A percentile compares a stretch with the other conserved stretches of the same genome.
These are phyloP conservation scores for Spinus pinus DNA, from an alignment of 2,797 vertebrate genomes.

Conservation along the genomic window DNA sequence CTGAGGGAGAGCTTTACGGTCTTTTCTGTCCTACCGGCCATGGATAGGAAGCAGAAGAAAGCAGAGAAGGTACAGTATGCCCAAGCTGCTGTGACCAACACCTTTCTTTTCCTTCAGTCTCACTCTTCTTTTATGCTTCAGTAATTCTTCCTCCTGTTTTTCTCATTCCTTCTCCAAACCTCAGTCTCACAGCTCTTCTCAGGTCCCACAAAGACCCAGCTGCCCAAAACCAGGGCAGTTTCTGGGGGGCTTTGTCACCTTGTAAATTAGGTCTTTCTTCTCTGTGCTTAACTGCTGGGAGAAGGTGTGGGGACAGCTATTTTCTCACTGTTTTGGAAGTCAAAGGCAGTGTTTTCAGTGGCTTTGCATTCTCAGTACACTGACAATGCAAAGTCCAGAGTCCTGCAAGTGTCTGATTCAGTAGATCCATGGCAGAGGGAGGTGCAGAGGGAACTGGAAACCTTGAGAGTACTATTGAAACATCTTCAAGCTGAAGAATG, in stretches of 20 bases:
- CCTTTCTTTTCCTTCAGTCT: background rate
- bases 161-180: background rate
- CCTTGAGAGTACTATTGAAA: background rate
- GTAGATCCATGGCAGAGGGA: background rate
- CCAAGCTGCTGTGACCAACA: background rate
- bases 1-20: constrained; percentile 60
- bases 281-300: background rate
- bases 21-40: constrained; percentile 60
- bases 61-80: constrained; percentile 71
- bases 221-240: background rate
- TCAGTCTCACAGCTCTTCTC: background rate
- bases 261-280: background rate
- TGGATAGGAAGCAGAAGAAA: constrained; percentile 70
- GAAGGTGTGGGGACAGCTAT: background rate
- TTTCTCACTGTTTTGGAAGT: background rate
- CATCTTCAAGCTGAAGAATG: background rate
- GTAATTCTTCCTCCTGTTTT: background rate
- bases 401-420: background rate
- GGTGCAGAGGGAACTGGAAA: background rate
- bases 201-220: background rate
- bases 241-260: background rate
- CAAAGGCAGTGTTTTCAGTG: background rate
- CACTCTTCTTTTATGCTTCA: background rate
- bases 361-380: background rate
- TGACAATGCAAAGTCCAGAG: background rate